A percentile compares a stretch with the other conserved stretches of the same genome.
phyloP scores from a whole-genome alignment of 2,888 invertebrate genomes.

The Himalopsyche japonica region DNA sequence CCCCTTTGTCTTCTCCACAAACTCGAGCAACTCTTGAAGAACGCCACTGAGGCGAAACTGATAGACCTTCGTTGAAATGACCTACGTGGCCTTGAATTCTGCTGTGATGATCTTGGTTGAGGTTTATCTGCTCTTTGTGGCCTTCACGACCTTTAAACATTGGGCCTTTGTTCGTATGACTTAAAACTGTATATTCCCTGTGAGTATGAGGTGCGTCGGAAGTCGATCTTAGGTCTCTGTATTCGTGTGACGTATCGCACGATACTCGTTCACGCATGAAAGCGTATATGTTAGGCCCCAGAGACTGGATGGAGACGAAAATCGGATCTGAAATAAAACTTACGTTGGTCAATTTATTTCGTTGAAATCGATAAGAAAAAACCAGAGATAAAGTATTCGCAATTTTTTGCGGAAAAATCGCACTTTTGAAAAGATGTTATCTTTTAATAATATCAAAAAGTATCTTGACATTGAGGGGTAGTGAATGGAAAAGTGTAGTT shows the following conservation, averaged over 20 bases:
- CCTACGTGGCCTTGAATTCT: neutral
- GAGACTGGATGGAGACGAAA: slow-evolving; percentile 28
- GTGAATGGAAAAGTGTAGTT: too few species aligned
- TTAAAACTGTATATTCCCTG: neutral
- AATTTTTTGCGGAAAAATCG: too few species aligned
- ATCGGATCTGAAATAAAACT: slow-evolving; percentile 27
- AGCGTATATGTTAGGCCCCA: slow-evolving; percentile 14
- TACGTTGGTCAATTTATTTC: neutral
- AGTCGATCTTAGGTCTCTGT: neutral
- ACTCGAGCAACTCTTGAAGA: slow-evolving; percentile 24
- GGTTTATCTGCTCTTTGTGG: neutral
- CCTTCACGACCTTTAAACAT: neutral
- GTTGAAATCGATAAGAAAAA: too few species aligned
- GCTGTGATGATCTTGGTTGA: neutral
- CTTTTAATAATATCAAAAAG: too few species aligned
- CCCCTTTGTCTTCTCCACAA: slow-evolving; percentile 29
- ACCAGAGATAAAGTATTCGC: too few species aligned
- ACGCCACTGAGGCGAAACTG: neutral
- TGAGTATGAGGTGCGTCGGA: neutral
- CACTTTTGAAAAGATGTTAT: too few species aligned
- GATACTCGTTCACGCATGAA: slow-evolving; percentile 29
- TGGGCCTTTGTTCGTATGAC: neutral
- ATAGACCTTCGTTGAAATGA: neutral
- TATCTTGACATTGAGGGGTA: too few species aligned
- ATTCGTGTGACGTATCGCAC: slow-evolving; percentile 5